Base-by-base conservation (phyloP, 2,113 vertebrate genomes). In the Falco punctatus region DNA sequence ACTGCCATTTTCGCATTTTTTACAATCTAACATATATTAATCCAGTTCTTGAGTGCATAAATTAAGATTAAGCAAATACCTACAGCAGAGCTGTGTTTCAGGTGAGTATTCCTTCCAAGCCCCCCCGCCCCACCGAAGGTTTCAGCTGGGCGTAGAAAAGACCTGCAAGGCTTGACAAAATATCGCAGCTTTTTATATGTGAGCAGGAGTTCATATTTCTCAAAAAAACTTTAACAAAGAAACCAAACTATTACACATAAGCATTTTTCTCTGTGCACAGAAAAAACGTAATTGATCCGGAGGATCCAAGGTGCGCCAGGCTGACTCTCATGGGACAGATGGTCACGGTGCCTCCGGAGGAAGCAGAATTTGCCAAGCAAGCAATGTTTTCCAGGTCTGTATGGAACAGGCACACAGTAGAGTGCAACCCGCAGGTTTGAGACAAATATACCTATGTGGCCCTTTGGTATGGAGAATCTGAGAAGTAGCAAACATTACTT, bases 361-460 rank as follows among this genome's bases (percentile, higher is more conserved):
- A 99, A 98, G 92, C 98, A 13, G 98, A 98, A 65, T 99, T 99
- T 97, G 99, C 98, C 91, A 99, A 98, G 95, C 98, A 99, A 92
- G 98, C 99, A 30, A 84, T 98, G 94, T 98, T 98, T 97, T 98
- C 98, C 91, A 98, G 98, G 98, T 98, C 83, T 72, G 97, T 97
- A 73, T 62, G 32, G 84, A 92, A 67, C 20, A 83, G 55, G 62
- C 59, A 62, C 1, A 0, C 19, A 75, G 44, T 24, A 61, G 46
- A 86, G 35, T 80, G 46, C 71, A 95, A 54, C 62, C 48, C 32
- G 8, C 2, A 4, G 42, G 62, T 72, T 84, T 65, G 51, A 91
- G 80, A 90, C 62, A 87, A 86, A 58, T 81, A 58, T 2, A 75
- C 2, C 33, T 73, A 86, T 11, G 38, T 74, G 64, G 86, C 27